Conservation (phyloP, 2,797 vertebrate species). For the Sardinella longiceps region DNA sequence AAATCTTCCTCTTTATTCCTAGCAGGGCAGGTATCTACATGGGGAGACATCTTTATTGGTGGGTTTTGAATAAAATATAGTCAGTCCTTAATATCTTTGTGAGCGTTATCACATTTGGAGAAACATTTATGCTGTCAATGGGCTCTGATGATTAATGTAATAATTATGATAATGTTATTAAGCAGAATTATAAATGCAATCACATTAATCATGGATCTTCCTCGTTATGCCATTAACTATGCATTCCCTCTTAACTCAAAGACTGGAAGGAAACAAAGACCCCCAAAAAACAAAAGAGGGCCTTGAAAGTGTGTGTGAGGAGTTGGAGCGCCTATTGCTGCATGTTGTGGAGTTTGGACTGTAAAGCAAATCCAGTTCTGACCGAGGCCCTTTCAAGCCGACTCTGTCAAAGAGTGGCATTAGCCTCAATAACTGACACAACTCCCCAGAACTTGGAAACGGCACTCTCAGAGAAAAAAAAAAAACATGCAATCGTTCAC, state of each 20-base stretch:
- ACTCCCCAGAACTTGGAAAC: constrained; percentile 25
- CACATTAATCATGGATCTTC: constrained; percentile 67
- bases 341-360: neutral
- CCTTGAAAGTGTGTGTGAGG: neutral
- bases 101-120: constrained; percentile 57
- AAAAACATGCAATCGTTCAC: neutral
- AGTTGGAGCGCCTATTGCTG: neutral
- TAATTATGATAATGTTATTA: constrained; percentile 71
- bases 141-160: constrained; percentile 69
- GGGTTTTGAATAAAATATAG: constrained; percentile 50
- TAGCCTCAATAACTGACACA: constrained; percentile 22
- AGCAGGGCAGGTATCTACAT: constrained; percentile 59
- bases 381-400: constrained; percentile 2
- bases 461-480: neutral
- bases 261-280: constrained; percentile 42
- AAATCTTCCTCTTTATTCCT: constrained; percentile 57
- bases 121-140: constrained; percentile 65
- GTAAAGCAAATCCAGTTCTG: constrained; percentile 4
- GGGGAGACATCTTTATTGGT: constrained; percentile 51
- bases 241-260: constrained; percentile 44
- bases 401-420: constrained; percentile 34
- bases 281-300: constrained; percentile 30
- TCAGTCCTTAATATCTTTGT: constrained; percentile 48
- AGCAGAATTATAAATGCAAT: constrained; percentile 68
- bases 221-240: constrained; percentile 49